phyloP scores from a whole-genome alignment of 2,888 invertebrate species.

The Beris morrisii region DNA sequence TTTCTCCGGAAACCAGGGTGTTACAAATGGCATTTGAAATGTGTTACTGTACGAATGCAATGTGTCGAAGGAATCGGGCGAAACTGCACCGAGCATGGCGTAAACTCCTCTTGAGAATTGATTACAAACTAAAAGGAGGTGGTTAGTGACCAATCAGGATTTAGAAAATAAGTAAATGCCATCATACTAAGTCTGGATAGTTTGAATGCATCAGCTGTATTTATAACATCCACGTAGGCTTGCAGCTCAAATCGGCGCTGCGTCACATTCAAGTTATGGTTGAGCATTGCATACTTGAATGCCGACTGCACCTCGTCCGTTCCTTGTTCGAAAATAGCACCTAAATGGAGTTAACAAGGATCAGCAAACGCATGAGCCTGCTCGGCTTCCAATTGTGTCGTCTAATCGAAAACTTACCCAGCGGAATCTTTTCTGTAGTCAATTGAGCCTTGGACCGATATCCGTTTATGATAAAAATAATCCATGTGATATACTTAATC shows the following conservation, averaged over 20 bases:
- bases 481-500: slow-evolving; percentile 43
- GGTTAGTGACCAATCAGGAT: neutral
- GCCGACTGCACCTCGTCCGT: slow-evolving; percentile 90
- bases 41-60: slow-evolving; percentile 92
- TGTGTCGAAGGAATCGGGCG: slow-evolving; percentile 92
- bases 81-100: slow-evolving; percentile 88
- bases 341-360: slow-evolving; percentile 55
- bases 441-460: slow-evolving; percentile 51
- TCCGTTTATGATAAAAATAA: slow-evolving; percentile 41
- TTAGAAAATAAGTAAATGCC: neutral
- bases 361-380: slow-evolving; percentile 26
- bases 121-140: slow-evolving; percentile 74
- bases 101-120: slow-evolving; percentile 88
- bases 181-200: slow-evolving; percentile 84
- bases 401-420: slow-evolving; percentile 48
- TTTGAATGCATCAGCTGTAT: slow-evolving; percentile 91
- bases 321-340: slow-evolving; percentile 89
- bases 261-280: slow-evolving; percentile 82
- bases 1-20: slow-evolving; percentile 93
- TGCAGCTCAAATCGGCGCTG: slow-evolving; percentile 79
- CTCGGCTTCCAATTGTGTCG: slow-evolving; percentile 33
- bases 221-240: slow-evolving; percentile 87
- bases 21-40: slow-evolving; percentile 93
- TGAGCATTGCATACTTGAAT: slow-evolving; percentile 86
- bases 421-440: slow-evolving; percentile 57